Percentiles rank a stretch among this genome's conserved stretches.
phyloP scores from a whole-genome alignment of 2,888 invertebrate genomes.

The Noctua comes region DNA sequence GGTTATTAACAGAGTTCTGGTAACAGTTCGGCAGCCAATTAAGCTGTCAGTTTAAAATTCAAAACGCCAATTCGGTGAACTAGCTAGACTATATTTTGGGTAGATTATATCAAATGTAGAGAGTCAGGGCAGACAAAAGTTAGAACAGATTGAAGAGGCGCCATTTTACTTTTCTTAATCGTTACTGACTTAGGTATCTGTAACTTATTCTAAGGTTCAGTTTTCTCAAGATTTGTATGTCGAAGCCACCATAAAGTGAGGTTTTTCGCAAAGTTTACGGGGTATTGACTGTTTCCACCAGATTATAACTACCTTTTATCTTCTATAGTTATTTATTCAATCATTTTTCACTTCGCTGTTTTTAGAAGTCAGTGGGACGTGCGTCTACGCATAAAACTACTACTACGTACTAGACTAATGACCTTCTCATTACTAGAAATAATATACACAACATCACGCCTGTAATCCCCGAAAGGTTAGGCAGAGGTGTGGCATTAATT shows the following conservation, averaged over 20 bases:
- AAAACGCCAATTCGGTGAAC: constrained; percentile 24
- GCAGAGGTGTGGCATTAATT: too few species aligned
- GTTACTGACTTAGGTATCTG: not conserved
- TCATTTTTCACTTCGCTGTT: not conserved
- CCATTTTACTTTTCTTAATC: constrained; percentile 6
- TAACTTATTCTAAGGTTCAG: not conserved
- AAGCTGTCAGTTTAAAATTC: constrained; percentile 41
- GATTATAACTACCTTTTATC: not conserved
- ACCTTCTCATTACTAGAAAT: not conserved
- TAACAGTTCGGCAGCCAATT: constrained; percentile 52
- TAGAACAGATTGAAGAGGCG: not conserved
- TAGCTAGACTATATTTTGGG: constrained; percentile 1
- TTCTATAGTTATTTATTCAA: not conserved
- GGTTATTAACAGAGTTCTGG: constrained; percentile 42
- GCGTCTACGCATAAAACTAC: not conserved
- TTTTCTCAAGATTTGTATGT: not conserved
- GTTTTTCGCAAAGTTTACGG: not conserved
- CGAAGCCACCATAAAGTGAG: not conserved
- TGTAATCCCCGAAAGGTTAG: too few species aligned
- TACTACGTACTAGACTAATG: not conserved
- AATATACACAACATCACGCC: not conserved
- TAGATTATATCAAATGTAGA: constrained; percentile 2
- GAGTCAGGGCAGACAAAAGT: constrained; percentile 19
- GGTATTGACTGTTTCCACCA: not conserved
- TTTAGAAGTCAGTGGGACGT: not conserved